Base-by-base conservation (phyloP, 2,797 vertebrate species). In the Morelia viridis region DNA sequence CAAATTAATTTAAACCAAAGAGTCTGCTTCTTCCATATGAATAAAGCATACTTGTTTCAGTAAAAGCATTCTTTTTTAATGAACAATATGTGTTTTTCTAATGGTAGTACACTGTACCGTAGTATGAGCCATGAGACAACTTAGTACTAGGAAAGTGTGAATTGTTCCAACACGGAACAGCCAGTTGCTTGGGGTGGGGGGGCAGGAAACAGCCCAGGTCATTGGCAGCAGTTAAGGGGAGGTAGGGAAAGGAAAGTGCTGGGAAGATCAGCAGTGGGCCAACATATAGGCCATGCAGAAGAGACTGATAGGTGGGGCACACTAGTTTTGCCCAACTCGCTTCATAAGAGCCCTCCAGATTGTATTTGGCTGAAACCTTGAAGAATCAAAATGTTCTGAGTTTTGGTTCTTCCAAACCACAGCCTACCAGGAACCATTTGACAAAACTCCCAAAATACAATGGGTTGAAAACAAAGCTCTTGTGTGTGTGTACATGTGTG, bases 31-130 rank as follows among this genome's bases (percentile, higher is more conserved):
- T 68, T 35, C 64, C 13, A 31, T 31, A n/a, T 89, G 83, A 31
- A 86, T 28, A 89, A 61, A 86, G 88, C 26, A 88, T 31, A 62
- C 12, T 13, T 64, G 35, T 46, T 57, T 41, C 35, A 41, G 68
- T 10, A 62, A 46, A 87, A 92, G 56, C 57, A 56, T n/a, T 46
- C 50, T 56, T 58, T 90, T 50, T 58, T 89, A 87, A 60, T 60
- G 22, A 71, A 46, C 60, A n/a, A 46, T 58, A 22, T 2, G 5
- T 15, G 35, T 15, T 89, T 92, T 65, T 58, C 64, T 3, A 1
- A 93, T 93, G 91, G 93, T 35, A 92, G 93, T 22, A 89, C 24
- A 68, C 53, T 13, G 0, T 28, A 17, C 64, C 46, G 83, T 61
- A 80, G 2, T 11, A 60, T 10, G 28, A 94, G 10, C 4, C 0